Base-by-base conservation (phyloP, 2,888 invertebrate species). In the Julus scanicus region DNA sequence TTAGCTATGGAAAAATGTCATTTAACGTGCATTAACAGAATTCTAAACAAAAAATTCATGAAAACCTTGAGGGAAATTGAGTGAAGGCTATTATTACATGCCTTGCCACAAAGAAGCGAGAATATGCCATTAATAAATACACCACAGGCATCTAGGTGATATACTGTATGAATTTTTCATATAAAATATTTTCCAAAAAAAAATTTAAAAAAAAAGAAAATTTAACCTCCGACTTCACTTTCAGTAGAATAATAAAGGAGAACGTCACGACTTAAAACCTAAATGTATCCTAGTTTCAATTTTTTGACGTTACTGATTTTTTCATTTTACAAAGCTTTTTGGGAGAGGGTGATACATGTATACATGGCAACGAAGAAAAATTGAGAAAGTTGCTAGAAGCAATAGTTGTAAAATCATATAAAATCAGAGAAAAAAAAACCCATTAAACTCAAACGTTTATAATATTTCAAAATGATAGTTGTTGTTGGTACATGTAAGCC, bases 1-100 rank as follows among this genome's bases (percentile, higher is more conserved):
- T 71, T 71, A 29, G 63, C n/a, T 17, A n/a, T 57, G 63, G n/a
- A 63, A n/a, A 63, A 63, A 63, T 63, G 63, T 63, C n/a, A 63
- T 63, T 20, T 20, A 6, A 63, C 63, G n/a, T n/a, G 63, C 63
- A n/a, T 29, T 11, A 11, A 13, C 11, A 29, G 11, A 71, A 71
- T 29, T 29, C 29, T 44, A 44, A 44, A 44, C 5, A 44, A 44
- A 8, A 44, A 44, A 44, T 44, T 71, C 71, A 29, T 29, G 53
- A 53, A 71, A 71, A 11, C 29, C 71, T 80, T 80, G 80, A 13
- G 13, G 80, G 4, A 37, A 37, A 3, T 37, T 11, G 80, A 80
- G 37, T 80, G 80, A 80, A 80, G 80, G 80, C 9, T 15, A 80
- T 80, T 44, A 44, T 44, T 44, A 44, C 44, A 44, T 44, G 6